A percentile compares a stretch with the other conserved stretches of the same genome.
Evolutionary conservation across 2,888 invertebrate genomes (phyloP).

Genomic region (Phytoseiulus persimilis): DNA sequence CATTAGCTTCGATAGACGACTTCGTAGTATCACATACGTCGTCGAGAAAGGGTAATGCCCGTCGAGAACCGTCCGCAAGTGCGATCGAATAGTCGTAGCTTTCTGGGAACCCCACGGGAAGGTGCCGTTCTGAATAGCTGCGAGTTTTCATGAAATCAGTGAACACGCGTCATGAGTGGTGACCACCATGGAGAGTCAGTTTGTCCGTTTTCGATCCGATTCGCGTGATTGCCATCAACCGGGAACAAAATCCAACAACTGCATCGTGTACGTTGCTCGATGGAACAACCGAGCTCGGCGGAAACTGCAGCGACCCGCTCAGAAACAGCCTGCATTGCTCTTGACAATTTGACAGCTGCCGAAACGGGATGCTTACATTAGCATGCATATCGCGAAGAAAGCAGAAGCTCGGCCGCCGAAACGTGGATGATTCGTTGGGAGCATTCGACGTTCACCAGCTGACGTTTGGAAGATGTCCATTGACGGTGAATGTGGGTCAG

Average conservation of each 20-base stretch:
- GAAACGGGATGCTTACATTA: neutral
- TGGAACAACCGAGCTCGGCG: neutral
- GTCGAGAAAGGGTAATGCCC: neutral
- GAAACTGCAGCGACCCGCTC: neutral
- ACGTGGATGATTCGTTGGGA: neutral
- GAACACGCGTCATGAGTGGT: no score
- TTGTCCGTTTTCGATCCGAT: no score
- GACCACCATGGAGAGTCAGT: no score
- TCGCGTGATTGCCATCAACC: no score
- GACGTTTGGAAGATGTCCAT: slow-evolving; percentile 5
- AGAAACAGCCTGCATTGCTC: neutral
- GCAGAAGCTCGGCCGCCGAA: neutral
- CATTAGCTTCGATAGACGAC: neutral
- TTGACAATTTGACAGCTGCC: neutral
- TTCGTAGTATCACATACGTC: neutral
- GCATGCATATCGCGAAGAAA: slow-evolving; percentile 5
- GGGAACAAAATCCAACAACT: no score
- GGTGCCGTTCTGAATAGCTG: no score
- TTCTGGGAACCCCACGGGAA: no score
- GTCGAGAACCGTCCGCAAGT: neutral
- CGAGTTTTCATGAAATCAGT: no score
- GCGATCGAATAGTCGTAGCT: neutral
- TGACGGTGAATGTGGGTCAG: neutral
- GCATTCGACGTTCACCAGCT: neutral
- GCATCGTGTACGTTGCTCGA: neutral